Evolutionary conservation across 2,888 invertebrate species (phyloP).

Genomic region (Spicauda simplicius): DNA sequence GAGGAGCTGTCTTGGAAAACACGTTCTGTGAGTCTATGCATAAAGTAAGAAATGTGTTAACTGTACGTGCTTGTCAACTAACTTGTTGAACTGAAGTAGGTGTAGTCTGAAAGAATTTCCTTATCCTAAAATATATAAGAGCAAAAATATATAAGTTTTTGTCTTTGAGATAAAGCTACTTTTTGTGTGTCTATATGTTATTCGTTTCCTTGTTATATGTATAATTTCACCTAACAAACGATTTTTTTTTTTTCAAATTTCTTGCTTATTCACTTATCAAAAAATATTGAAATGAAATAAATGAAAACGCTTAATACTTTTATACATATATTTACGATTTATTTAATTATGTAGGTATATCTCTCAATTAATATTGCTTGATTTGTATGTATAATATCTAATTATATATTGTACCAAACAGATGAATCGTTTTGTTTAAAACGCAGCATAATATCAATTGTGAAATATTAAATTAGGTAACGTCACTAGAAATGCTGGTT

Average conservation of each 20-base stretch:
- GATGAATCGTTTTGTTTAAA: too few relatives aligned
- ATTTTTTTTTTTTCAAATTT: too few relatives aligned
- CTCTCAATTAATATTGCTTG: too few relatives aligned
- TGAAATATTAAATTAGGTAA: slow-evolving; percentile 17
- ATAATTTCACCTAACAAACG: too few relatives aligned
- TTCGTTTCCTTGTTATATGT: too few relatives aligned
- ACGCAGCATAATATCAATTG: neutral
- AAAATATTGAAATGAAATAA: too few relatives aligned
- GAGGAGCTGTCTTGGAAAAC: slow-evolving; percentile 70
- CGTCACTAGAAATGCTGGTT: slow-evolving; percentile 5
- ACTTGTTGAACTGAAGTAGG: slow-evolving; percentile 22
- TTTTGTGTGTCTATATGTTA: neutral
- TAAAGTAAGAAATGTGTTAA: slow-evolving; percentile 25
- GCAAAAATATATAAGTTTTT: neutral
- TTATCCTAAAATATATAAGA: neutral
- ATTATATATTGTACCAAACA: too few relatives aligned
- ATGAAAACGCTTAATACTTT: too few relatives aligned
- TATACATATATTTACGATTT: too few relatives aligned
- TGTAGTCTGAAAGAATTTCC: slow-evolving; percentile 26
- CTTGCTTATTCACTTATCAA: too few relatives aligned
- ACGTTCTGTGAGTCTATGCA: slow-evolving; percentile 57
- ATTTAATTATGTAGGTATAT: too few relatives aligned
- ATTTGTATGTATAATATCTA: too few relatives aligned
- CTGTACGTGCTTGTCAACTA: slow-evolving; percentile 11
- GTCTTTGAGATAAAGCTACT: neutral